Base-by-base conservation (phyloP, 2,113 vertebrate species). In the Arothron firmamentum region DNA sequence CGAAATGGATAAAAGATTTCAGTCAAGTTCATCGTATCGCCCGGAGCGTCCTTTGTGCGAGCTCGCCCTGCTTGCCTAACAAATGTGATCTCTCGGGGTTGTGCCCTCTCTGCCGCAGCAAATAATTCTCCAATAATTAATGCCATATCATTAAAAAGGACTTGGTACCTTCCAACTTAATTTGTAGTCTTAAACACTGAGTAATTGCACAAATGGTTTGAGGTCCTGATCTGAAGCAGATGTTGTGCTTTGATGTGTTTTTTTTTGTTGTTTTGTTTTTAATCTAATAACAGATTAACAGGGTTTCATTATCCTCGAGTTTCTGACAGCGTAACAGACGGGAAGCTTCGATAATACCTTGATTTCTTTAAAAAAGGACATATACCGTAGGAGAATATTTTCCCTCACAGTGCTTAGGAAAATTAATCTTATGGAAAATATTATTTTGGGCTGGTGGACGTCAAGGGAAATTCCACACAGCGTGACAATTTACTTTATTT, bases 401-500 rank as follows among this genome's bases (percentile, higher is more conserved):
- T 84, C 80, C 9, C 73, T 74, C 50, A 41, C 56, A 74, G 78
- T 55, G 76, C 75, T 75, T 81, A 77, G 74, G 79, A 77, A 85
- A 87, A 89, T 80, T 58, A 90, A 88, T 87, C 86, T 87, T 75
- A 85, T 83, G 70, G 82, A 89, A 88, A 88, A 90, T 88, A 91
- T 91, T 91, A 89, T 89, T 90, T 87, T 88, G 88, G 90, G 89
- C 88, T 42, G 60, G 70, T 65, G 74, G 76, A 87, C 59, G 77
- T 86, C 75, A 66, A 65, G 79, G 79, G 86, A 88, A 90, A 90
- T 90, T 90, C 85, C 87, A 82, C 85, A 73, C 88, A 88, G 87
- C 87, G 80, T 87, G 90, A 89, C 85, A 88, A 88, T 88, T 89
- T 84, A 86, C 80, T 88, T 88, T 86, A 90, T 87, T 90, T 80